Conservation (phyloP, 2,888 invertebrate genomes). For the Leptogaster cylindrica region DNA sequence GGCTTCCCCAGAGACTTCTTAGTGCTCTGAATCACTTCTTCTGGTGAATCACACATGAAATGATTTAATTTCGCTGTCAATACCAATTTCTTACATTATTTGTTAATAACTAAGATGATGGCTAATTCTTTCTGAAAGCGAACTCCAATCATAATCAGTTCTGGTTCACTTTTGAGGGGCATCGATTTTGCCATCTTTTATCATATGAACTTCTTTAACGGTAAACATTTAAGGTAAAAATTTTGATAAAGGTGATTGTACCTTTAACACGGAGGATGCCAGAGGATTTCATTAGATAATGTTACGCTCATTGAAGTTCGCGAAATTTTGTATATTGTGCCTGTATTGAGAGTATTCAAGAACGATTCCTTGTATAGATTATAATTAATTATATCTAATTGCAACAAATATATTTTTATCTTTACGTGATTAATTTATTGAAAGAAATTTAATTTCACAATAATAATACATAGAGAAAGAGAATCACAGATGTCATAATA, state of each 20-base stretch:
- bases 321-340: no score
- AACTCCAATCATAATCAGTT: neutral
- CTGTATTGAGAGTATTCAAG: no score
- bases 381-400: no score
- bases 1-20: constrained; percentile 17
- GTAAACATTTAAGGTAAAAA: no score
- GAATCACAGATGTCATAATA: constrained; percentile 34
- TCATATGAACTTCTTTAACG: no score
- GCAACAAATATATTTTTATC: neutral
- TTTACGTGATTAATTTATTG: constrained; percentile 17
- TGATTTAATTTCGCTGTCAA: constrained; percentile 26
- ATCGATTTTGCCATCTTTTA: no score
- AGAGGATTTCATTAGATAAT: no score
- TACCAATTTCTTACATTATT: constrained; percentile 8
- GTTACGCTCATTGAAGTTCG: no score
- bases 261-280: no score
- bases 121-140: constrained; percentile 4
- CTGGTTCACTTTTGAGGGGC: no score
- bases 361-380: no score
- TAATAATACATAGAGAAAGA: constrained; percentile 33
- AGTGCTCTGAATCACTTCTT: constrained; percentile 4
- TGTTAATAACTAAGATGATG: neutral
- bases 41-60: constrained; percentile 16
- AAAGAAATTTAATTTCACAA: constrained; percentile 24
- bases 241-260: no score